A percentile compares a stretch with the other conserved stretches of the same genome.
phyloP scores from a whole-genome alignment of 2,797 vertebrate species.

The Capromys pilorides region DNA sequence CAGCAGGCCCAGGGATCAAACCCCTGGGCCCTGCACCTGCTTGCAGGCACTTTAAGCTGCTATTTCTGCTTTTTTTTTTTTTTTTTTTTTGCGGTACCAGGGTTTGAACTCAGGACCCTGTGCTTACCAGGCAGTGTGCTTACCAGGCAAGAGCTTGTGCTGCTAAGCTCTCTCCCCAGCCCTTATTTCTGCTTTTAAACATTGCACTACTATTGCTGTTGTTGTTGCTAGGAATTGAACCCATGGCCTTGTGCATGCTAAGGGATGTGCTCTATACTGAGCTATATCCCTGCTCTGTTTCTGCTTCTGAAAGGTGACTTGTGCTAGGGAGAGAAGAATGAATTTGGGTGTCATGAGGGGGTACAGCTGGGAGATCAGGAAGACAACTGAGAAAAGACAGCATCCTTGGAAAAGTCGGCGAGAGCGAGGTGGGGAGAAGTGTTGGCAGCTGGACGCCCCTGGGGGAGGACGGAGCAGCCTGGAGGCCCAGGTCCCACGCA shows the following conservation, averaged over 20 bases:
- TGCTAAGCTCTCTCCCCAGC: too few species aligned
- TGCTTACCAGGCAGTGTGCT: too few species aligned
- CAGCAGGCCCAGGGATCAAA: too few species aligned
- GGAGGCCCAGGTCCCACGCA: background rate
- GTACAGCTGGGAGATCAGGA: background rate
- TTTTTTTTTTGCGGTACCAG: too few species aligned
- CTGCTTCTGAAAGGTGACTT: background rate
- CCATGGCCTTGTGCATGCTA: too few species aligned
- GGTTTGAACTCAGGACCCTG: too few species aligned
- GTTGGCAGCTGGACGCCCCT: background rate
- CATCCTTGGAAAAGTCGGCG: background rate
- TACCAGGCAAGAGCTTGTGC: too few species aligned
- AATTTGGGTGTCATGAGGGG: background rate
- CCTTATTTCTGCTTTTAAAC: conserved; percentile 25
- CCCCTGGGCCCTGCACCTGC: too few species aligned
- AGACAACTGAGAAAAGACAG: background rate
- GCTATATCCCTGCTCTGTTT: background rate
- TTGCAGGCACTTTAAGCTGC: too few species aligned
- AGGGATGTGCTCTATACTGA: background rate
- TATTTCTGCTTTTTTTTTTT: too few species aligned
- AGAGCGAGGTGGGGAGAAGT: background rate
- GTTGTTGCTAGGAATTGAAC: background rate
- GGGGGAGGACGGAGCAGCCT: background rate
- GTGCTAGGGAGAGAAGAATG: background rate
- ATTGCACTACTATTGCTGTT: background rate